Base-by-base conservation (phyloP, 2,888 invertebrate genomes). In the Cheilosia vernalis region DNA sequence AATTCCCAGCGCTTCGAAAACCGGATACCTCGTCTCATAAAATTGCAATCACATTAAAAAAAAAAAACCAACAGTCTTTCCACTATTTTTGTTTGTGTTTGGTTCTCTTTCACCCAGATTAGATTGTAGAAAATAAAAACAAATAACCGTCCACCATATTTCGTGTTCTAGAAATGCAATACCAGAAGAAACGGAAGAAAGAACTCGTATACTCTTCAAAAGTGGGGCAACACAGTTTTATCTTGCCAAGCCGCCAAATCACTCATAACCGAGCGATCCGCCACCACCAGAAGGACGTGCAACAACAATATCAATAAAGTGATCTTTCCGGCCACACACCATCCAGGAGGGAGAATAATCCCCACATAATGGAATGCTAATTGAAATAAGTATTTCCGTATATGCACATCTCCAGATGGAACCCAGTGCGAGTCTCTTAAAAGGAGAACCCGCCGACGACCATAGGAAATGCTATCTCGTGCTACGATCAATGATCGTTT, bases 301-400 rank as follows among this genome's bases (percentile, higher is more conserved):
- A 27, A 24, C 30, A 33, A 21, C 51, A 24, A 13, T 10, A 51
- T 15, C 49, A 49, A 15, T 15, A 9, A 44, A 61, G 61, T 47
- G 44, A n/a, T 44, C 44, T 37, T 61, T n/a, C 44, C 61, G 44
- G 30, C 44, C 10, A 30, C 27, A 44, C 21, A 21, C 44, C 27
- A 44, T 44, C 10, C 33, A 61, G 27, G 2, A 17, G 30, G 13
- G n/a, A 17, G 5, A 63, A 63, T 56, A 47, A 47, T 58, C 33
- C 69, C 44, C 40, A 40, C n/a, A 44, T 58, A 56, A 69, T 69
- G 56, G 33, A 69, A 58, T 58, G 58, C n/a, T 58, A 69, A 58
- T 69, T 69, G 58, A 69, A 69, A 56, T 69, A 56, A 69, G 47
- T 56, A 69, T 58, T 69, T 69, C 69, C 58, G 69, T 58, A 56